Evolutionary conservation across 2,888 invertebrate species (phyloP).

Genomic region (Microctonus hyperodae): DNA sequence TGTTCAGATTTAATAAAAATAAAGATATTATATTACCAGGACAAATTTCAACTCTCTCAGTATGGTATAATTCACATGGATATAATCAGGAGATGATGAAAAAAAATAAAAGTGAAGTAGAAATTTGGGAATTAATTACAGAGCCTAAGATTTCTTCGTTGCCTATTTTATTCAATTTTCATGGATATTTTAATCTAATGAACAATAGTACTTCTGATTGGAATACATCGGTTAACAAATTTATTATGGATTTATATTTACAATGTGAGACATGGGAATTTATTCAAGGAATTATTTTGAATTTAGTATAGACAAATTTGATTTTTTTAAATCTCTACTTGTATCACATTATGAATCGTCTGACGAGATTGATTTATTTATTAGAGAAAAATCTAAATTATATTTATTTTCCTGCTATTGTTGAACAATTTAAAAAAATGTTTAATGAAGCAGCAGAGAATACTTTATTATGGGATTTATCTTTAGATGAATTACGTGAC

Average conservation of each 20-base stretch:
- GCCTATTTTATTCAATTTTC: slow-evolving; percentile 43
- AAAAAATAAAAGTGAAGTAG: slow-evolving; percentile 57
- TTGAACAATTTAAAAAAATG: slow-evolving; percentile 42
- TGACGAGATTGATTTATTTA: slow-evolving; percentile 45
- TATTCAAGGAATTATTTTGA: slow-evolving; percentile 42
- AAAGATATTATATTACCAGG: slow-evolving; percentile 67
- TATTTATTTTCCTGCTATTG: slow-evolving; percentile 38
- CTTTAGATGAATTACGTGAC: slow-evolving; percentile 42
- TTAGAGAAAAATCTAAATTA: slow-evolving; percentile 44
- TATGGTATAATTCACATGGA: slow-evolving; percentile 64
- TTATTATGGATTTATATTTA: slow-evolving; percentile 43
- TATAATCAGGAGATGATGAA: no score
- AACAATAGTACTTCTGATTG: slow-evolving; percentile 4
- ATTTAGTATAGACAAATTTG: slow-evolving; percentile 38
- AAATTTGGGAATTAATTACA: slow-evolving; percentile 65
- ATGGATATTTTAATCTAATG: slow-evolving; percentile 30
- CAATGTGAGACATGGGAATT: slow-evolving; percentile 37
- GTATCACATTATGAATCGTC: no score
- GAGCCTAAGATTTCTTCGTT: slow-evolving; percentile 57
- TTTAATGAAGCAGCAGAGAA: slow-evolving; percentile 27
- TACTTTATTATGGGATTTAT: slow-evolving; percentile 44
- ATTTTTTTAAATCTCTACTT: no score
- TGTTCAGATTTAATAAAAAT: slow-evolving; percentile 69
- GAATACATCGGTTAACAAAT: not conserved
- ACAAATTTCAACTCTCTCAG: slow-evolving; percentile 61